A percentile compares a stretch with the other conserved stretches of the same genome.
Evolutionary conservation across 35 echinoderm and acorn worm species (phyloP).

Genomic region (Anneissia japonica): DNA sequence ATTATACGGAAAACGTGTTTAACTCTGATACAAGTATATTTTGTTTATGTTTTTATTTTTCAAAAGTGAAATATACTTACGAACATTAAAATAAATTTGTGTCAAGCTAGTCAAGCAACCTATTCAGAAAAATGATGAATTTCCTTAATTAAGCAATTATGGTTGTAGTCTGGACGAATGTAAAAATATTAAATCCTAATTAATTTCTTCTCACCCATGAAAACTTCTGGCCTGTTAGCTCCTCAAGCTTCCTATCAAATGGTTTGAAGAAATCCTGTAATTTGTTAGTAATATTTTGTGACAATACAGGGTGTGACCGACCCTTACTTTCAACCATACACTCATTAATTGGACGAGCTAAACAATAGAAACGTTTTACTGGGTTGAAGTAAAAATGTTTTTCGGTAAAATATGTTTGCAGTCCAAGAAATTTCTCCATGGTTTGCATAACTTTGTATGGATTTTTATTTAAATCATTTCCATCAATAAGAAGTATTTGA

Average conservation of each 20-base stretch:
- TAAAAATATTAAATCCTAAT: too few species aligned
- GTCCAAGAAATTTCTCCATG: constrained; percentile 62
- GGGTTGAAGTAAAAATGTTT: constrained; percentile 60
- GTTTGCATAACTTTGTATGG: constrained; percentile 22
- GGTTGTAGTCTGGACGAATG: too few species aligned
- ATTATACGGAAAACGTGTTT: too few species aligned
- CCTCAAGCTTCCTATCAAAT: constrained; percentile 47
- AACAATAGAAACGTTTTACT: constrained; percentile 73
- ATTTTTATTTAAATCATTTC: constrained; percentile 33
- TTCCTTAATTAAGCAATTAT: too few species aligned
- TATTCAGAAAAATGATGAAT: too few species aligned
- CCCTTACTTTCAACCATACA: constrained; percentile 59
- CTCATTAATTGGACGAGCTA: constrained; percentile 16
- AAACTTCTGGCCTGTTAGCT: constrained; percentile 27
- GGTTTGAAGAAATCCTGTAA: constrained; percentile 60
- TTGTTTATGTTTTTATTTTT: too few species aligned
- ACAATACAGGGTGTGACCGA: constrained; percentile 46
- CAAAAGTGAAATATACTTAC: too few species aligned
- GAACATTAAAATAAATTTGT: too few species aligned
- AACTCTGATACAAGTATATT: too few species aligned
- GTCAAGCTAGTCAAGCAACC: too few species aligned
- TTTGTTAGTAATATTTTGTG: constrained; percentile 22
- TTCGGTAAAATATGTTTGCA: constrained; percentile 40
- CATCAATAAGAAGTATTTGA: constrained; percentile 59
- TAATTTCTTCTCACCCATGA: too few species aligned